Evolutionary conservation across 2,797 vertebrate species (phyloP).

Genomic region (Eupleurogrammus muticus): DNA sequence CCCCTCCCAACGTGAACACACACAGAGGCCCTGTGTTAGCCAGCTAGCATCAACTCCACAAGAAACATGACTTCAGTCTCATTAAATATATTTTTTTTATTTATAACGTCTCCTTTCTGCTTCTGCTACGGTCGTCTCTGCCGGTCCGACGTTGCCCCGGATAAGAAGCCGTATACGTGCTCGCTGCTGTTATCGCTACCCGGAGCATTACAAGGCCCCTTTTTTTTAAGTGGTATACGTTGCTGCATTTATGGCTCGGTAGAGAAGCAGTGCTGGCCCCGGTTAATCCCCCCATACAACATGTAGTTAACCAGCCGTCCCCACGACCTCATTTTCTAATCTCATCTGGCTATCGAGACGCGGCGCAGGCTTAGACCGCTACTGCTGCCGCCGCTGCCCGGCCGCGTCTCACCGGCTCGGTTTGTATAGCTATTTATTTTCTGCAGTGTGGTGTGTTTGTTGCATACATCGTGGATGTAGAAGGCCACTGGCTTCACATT

Average conservation of each 20-base stretch:
- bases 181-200: constrained; percentile 2
- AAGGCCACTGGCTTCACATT: neutral
- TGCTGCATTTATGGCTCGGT: constrained; percentile 52
- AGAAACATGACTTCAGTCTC: neutral
- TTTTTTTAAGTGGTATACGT: constrained; percentile 43
- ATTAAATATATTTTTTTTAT: neutral
- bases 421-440: neutral
- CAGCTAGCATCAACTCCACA: constrained; percentile 27
- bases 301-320: constrained; percentile 76
- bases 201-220: constrained; percentile 32
- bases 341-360: constrained; percentile 67
- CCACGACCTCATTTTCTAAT: constrained; percentile 85
- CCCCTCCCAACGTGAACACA: constrained; percentile 74
- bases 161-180: neutral
- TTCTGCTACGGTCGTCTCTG: neutral
- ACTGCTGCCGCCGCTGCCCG: constrained; percentile 12
- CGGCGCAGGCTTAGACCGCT: constrained; percentile 6
- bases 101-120: neutral
- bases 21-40: constrained; percentile 69
- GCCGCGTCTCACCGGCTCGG: neutral
- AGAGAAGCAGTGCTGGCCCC: constrained; percentile 53
- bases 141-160: rapidly evolving
- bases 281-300: constrained; percentile 80
- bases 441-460: neutral
- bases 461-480: constrained; percentile 1